Conservation (phyloP, 2,888 invertebrate species). For the Taphrorychus bicolor region DNA sequence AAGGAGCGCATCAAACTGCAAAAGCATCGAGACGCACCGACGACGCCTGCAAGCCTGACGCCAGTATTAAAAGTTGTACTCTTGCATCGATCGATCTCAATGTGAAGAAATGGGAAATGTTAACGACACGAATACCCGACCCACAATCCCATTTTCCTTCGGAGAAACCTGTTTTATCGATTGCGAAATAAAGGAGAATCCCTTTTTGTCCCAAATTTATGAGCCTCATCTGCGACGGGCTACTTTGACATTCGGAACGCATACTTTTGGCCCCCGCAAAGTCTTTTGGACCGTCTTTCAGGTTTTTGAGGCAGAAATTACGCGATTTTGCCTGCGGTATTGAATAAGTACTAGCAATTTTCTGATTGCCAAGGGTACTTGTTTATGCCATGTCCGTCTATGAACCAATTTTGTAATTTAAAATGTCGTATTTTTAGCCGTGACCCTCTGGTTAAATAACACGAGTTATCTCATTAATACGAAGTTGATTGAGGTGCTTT, state of each 20-base stretch:
- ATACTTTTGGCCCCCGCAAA: background rate
- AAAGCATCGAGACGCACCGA: conserved; percentile 21
- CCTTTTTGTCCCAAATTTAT: background rate
- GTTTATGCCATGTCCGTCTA: conserved; percentile 5
- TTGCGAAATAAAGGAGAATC: background rate
- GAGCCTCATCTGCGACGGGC: no score
- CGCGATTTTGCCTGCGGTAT: no score
- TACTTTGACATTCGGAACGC: background rate
- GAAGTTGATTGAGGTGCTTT: conserved; percentile 11
- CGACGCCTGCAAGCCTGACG: conserved; percentile 30
- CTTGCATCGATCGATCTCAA: background rate
- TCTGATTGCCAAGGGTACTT: conserved; percentile 8
- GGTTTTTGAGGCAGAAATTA: no score
- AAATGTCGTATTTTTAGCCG: conserved; percentile 16
- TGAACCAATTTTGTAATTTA: conserved; percentile 20
- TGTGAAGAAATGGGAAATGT: no score
- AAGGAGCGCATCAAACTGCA: no score
- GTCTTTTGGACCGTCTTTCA: background rate
- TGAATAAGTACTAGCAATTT: conserved; percentile 16
- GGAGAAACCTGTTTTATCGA: background rate
- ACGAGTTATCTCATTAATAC: conserved; percentile 9
- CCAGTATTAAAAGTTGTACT: conserved; percentile 11
- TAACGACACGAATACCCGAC: no score
- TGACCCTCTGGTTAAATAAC: conserved; percentile 12
- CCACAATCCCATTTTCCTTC: background rate